Percentiles rank a stretch among this genome's conserved stretches.
Evolutionary conservation across 2,888 invertebrate species (phyloP).

Genomic region (Tenthredo mesomela): DNA sequence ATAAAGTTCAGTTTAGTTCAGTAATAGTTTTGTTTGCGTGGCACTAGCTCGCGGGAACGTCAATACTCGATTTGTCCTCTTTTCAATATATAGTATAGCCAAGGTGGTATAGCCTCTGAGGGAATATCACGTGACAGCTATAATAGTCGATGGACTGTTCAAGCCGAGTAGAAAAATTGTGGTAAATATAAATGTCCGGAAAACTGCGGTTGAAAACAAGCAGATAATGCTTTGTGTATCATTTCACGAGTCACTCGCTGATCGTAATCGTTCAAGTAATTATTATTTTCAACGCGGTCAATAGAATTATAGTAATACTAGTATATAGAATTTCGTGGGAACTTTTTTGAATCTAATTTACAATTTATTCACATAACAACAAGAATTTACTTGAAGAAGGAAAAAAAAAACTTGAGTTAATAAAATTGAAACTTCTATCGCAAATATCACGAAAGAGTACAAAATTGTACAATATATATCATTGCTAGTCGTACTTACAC

Average conservation of each 20-base stretch:
- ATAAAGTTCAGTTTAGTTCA: background rate
- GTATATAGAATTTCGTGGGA: background rate
- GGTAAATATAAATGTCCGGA: background rate
- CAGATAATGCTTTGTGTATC: background rate
- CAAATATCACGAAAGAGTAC: too few relatives aligned
- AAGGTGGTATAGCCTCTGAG: background rate
- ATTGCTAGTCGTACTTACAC: too few relatives aligned
- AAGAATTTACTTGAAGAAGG: too few relatives aligned
- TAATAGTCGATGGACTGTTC: conserved; percentile 1
- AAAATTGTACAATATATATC: too few relatives aligned
- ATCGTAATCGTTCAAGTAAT: background rate
- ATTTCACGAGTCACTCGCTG: background rate
- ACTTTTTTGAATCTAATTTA: background rate
- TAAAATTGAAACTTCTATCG: too few relatives aligned
- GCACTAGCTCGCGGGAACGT: conserved; percentile 29
- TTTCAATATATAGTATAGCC: background rate
- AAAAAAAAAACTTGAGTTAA: background rate
- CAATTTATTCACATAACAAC: too few relatives aligned
- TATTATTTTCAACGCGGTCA: background rate
- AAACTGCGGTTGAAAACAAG: conserved; percentile 23
- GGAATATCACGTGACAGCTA: conserved; percentile 8
- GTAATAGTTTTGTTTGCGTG: conserved; percentile 16
- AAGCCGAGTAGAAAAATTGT: background rate
- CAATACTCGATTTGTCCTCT: conserved; percentile 44
- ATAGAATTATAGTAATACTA: background rate